Evolutionary conservation across 92 coral and sea anemone genomes (phyloP).

Genomic region (Pocillopora grandis): DNA sequence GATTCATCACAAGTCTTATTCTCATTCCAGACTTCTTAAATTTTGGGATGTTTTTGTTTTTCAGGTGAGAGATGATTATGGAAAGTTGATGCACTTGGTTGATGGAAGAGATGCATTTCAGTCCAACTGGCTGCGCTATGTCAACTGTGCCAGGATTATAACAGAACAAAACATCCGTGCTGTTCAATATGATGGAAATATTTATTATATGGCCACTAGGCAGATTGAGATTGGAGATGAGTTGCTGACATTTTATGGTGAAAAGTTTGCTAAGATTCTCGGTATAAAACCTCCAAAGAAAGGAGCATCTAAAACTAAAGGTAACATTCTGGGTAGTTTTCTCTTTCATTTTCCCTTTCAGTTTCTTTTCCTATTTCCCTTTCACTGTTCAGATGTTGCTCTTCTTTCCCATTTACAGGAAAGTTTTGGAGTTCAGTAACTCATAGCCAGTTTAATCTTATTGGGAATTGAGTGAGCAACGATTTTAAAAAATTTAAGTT

Average conservation of each 20-base stretch:
- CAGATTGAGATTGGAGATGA: slow-evolving; percentile 81
- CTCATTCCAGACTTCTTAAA: not conserved
- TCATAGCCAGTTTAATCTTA: too few relatives aligned
- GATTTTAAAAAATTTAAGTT: not conserved
- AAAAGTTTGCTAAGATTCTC: slow-evolving; percentile 73
- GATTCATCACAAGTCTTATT: not conserved
- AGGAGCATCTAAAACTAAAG: slow-evolving; percentile 5
- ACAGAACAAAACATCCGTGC: slow-evolving; percentile 86
- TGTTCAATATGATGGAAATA: slow-evolving; percentile 91
- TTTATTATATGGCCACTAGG: slow-evolving; percentile 91
- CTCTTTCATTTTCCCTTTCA: not conserved
- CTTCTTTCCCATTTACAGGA: too few relatives aligned
- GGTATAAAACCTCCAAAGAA: slow-evolving; percentile 64
- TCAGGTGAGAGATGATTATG: slow-evolving; percentile 92
- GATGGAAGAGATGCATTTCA: slow-evolving; percentile 93
- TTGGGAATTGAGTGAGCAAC: too few relatives aligned
- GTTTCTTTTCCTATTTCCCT: too few relatives aligned
- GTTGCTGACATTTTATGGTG: slow-evolving; percentile 79
- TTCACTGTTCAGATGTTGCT: too few relatives aligned
- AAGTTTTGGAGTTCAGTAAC: too few relatives aligned
- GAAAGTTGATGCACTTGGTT: slow-evolving; percentile 68
- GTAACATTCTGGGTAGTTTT: not conserved
- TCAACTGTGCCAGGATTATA: slow-evolving; percentile 64
- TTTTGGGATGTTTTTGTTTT: not conserved
- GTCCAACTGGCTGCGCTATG: slow-evolving; percentile 97